Conservation (phyloP, 2,888 invertebrate genomes). For the Acronicta aceris region DNA sequence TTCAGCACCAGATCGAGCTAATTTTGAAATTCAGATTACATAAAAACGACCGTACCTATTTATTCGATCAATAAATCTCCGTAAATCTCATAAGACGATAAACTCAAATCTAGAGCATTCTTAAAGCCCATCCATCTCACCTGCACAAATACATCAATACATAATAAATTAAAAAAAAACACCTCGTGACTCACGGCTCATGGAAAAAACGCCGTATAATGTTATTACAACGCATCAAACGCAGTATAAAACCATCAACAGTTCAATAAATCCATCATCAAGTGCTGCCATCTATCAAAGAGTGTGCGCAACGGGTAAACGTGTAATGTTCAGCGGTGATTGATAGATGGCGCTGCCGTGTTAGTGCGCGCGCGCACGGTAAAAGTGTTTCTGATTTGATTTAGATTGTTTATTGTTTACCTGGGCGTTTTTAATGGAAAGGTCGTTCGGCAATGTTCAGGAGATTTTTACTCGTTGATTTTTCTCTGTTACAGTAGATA, state of each 20-base stretch:
- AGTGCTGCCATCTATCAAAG: slow-evolving; percentile 84
- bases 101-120: slow-evolving; percentile 57
- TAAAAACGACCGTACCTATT: slow-evolving; percentile 43
- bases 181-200: slow-evolving; percentile 56
- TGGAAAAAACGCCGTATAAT: slow-evolving; percentile 66
- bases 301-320: slow-evolving; percentile 72
- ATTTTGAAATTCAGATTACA: slow-evolving; percentile 30
- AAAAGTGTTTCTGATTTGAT: slow-evolving; percentile 67
- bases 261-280: slow-evolving; percentile 77
- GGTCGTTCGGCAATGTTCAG: slow-evolving; percentile 31
- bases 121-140: slow-evolving; percentile 54
- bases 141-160: slow-evolving; percentile 61
- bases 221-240: slow-evolving; percentile 78
- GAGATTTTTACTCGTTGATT: slow-evolving; percentile 18
- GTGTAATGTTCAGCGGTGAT: slow-evolving; percentile 81
- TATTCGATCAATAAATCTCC: slow-evolving; percentile 50
- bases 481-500: no score
- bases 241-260: slow-evolving; percentile 78
- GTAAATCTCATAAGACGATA: slow-evolving; percentile 52
- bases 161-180: slow-evolving; percentile 57
- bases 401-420: slow-evolving; percentile 68
- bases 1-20: neutral
- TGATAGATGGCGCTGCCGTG: slow-evolving; percentile 82
- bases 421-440: slow-evolving; percentile 54
- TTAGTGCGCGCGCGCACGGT: slow-evolving; percentile 68